Evolutionary conservation across 2,888 invertebrate genomes (phyloP).

Genomic region (Ommatoiulus sabulosus): DNA sequence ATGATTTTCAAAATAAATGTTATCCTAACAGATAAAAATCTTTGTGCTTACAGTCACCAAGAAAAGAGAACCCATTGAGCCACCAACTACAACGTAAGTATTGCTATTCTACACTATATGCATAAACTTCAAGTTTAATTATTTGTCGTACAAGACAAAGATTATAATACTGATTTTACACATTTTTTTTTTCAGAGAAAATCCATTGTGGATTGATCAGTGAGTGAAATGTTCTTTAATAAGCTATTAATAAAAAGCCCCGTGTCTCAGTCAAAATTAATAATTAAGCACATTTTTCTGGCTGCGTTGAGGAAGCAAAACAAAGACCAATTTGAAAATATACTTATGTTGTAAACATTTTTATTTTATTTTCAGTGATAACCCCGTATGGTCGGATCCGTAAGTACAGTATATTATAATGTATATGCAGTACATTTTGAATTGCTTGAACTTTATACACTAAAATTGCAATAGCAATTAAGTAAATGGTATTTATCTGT

Average conservation of each 20-base stretch:
- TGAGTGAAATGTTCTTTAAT: background rate
- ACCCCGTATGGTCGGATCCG: constrained; percentile 39
- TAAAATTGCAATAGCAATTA: background rate
- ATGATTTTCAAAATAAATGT: background rate
- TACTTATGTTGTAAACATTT: background rate
- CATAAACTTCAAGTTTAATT: background rate
- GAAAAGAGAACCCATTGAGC: constrained; percentile 49
- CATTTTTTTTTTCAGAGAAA: constrained; percentile 80
- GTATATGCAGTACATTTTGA: background rate
- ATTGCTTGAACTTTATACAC: background rate
- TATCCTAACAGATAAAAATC: background rate
- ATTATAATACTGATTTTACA: background rate
- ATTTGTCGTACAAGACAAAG: background rate
- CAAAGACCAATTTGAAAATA: background rate
- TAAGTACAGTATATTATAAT: background rate
- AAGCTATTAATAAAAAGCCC: too few relatives aligned
- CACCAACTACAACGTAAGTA: constrained; percentile 55
- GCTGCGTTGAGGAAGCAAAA: constrained; percentile 68
- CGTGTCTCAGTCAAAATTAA: too few relatives aligned
- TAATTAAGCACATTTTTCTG: background rate
- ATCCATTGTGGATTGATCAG: constrained; percentile 94
- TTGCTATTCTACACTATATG: background rate
- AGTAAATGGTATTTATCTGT: background rate
- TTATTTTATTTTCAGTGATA: constrained; percentile 9
- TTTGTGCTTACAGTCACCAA: background rate